These are phyloP conservation scores for Tragulus kanchil DNA, from an alignment of 2,113 vertebrate genomes.

Conservation along the genomic window DNA sequence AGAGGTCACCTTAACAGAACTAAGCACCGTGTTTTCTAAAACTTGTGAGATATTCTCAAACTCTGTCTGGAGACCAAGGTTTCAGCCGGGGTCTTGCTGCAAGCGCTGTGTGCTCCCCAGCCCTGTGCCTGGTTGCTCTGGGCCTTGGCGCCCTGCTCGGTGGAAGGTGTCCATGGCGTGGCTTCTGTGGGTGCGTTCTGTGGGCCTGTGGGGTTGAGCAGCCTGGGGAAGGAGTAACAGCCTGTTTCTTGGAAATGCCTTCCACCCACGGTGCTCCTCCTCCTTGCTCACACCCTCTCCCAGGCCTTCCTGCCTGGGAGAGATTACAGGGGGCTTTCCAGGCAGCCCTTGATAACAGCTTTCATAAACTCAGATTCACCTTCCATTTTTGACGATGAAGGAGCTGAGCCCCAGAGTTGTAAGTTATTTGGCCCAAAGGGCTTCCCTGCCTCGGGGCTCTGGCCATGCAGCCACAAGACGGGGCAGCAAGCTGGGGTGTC, in stretches of 20 bases:
- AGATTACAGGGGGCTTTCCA: neutral
- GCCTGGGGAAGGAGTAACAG: neutral
- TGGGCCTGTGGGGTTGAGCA: neutral
- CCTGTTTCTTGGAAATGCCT: neutral
- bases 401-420: neutral
- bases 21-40: neutral
- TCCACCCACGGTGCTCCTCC: neutral
- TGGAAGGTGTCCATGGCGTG: neutral
- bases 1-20: conserved; percentile 30
- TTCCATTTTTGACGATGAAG: conserved; percentile 1
- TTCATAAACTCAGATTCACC: neutral
- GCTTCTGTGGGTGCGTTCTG: neutral
- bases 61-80: neutral
- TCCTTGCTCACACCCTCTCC: neutral
- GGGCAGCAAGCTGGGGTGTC: neutral
- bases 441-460: neutral
- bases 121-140: neutral
- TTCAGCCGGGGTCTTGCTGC: neutral
- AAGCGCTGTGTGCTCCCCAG: neutral
- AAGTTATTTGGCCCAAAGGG: neutral
- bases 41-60: neutral
- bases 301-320: neutral
- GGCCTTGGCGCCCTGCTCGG: neutral
- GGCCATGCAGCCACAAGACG: fast-evolving
- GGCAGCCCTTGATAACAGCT: neutral